These are phyloP conservation scores for Sinocyclocheilus maitianheensis DNA, from an alignment of 2,113 vertebrate genomes.

Conservation along the genomic window DNA sequence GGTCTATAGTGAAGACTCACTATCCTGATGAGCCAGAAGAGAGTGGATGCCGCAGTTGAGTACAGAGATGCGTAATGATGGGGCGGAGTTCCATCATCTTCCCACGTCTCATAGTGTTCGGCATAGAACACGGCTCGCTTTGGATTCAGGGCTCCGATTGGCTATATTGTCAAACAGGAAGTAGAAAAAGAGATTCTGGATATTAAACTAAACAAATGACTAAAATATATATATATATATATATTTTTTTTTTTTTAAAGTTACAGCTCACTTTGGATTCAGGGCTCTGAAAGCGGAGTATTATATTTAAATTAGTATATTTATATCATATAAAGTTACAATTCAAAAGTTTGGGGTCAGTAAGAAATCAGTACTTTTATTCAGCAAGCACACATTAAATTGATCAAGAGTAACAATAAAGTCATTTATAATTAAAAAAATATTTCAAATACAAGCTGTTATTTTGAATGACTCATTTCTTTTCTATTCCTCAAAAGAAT, in stretches of 20 bases:
- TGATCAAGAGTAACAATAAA: not conserved
- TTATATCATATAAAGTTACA: not conserved
- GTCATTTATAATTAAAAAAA: too few relatives aligned
- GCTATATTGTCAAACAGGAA: conserved; percentile 70
- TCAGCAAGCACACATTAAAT: not conserved
- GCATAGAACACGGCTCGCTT: conserved; percentile 98
- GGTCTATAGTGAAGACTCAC: conserved; percentile 75
- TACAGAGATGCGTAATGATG: conserved; percentile 95
- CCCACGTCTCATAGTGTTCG: conserved; percentile 95
- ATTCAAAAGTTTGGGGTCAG: not conserved
- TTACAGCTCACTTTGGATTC: not conserved
- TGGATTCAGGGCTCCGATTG: conserved; percentile 96
- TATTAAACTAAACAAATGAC: not conserved
- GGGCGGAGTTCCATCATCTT: conserved; percentile 89
- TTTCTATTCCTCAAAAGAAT: too few relatives aligned
- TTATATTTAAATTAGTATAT: not conserved
- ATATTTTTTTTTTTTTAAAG: too few relatives aligned
- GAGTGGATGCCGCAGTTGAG: conserved; percentile 88
- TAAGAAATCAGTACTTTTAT: not conserved
- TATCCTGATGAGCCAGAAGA: conserved; percentile 96
- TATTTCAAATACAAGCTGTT: too few relatives aligned
- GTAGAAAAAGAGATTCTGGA: conserved; percentile 11
- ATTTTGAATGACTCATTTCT: too few relatives aligned
- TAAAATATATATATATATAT: not conserved
- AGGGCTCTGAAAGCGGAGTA: not conserved